These are phyloP conservation scores for Sweltsa coloradensis DNA, from an alignment of 1,140 invertebrate genomes.

Conservation along the genomic window DNA sequence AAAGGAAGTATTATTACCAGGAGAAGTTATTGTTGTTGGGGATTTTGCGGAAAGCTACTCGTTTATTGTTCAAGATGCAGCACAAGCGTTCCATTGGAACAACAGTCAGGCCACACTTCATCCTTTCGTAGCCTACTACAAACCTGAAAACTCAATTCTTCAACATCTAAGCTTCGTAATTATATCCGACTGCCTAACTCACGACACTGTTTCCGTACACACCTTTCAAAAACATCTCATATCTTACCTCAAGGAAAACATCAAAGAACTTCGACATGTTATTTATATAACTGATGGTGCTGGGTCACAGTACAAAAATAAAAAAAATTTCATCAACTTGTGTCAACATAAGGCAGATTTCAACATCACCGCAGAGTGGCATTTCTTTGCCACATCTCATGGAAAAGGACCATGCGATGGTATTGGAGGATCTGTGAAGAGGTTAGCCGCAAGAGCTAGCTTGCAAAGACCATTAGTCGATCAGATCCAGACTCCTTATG, in stretches of 20 bases:
- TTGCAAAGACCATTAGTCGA: conserved; percentile 13
- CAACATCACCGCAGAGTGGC: conserved; percentile 19
- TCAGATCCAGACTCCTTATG: conserved; percentile 12
- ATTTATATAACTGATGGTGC: conserved; percentile 22
- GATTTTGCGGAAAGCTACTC: conserved; percentile 22
- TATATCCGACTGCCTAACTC: conserved; percentile 14
- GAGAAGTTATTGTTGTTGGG: conserved; percentile 9
- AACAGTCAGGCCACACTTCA: conserved; percentile 21
- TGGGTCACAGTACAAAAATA: too few relatives aligned
- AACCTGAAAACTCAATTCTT: conserved; percentile 9
- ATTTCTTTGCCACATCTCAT: conserved; percentile 21
- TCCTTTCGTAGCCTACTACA: conserved; percentile 19
- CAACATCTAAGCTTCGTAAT: conserved; percentile 9
- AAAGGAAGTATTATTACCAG: conserved; percentile 3
- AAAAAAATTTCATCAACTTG: conserved; percentile 1
- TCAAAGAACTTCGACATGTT: conserved; percentile 11
- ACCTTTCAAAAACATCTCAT: conserved; percentile 10
- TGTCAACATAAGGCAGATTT: conserved; percentile 15
- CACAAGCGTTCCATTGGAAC: conserved; percentile 18
- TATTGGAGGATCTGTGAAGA: conserved; percentile 20
- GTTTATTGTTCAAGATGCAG: conserved; percentile 19
- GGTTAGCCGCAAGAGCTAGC: conserved; percentile 17
- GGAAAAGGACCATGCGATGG: too few relatives aligned
- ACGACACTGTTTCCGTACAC: conserved; percentile 15
- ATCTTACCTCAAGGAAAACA: conserved; percentile 5